Percentiles rank a stretch among this genome's conserved stretches.
These are phyloP conservation scores for Pangasius sanitwongsei DNA, from an alignment of 2,797 vertebrate genomes.

Conservation along the genomic window DNA sequence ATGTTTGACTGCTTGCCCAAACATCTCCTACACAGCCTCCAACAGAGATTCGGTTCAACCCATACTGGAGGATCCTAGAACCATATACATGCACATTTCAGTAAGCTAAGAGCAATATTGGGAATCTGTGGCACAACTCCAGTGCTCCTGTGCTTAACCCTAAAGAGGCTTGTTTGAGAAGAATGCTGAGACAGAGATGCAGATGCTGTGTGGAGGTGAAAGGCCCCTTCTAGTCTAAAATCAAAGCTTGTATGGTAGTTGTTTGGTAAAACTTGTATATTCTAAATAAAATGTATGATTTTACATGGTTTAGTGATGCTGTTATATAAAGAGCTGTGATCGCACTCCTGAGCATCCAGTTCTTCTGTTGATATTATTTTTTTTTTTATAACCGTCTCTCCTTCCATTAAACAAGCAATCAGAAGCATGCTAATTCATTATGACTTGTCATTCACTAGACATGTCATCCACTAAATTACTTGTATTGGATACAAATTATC, in stretches of 20 bases:
- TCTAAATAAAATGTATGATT: background rate
- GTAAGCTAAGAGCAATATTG: background rate
- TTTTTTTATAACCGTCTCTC: background rate
- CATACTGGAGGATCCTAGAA: constrained; percentile 89
- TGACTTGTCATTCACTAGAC: no score
- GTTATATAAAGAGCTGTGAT: background rate
- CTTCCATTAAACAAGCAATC: background rate
- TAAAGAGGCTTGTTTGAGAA: background rate
- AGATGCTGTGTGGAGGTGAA: background rate
- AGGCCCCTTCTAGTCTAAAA: background rate
- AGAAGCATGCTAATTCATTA: background rate
- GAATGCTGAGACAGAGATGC: background rate
- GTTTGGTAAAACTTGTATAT: background rate
- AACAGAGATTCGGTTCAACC: constrained; percentile 83
- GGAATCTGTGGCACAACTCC: background rate
- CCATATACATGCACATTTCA: background rate
- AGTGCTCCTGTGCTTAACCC: background rate
- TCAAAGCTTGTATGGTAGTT: background rate
- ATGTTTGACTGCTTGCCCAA: constrained; percentile 92
- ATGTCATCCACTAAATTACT: no score
- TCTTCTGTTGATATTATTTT: background rate
- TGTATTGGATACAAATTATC: background rate
- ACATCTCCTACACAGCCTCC: constrained; percentile 87
- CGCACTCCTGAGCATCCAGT: background rate
- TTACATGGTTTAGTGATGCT: background rate